Percentiles rank a stretch among this genome's conserved stretches.
These are phyloP conservation scores for Drosophila niveifrons DNA, from an alignment of 2,888 invertebrate genomes.

Conservation along the genomic window DNA sequence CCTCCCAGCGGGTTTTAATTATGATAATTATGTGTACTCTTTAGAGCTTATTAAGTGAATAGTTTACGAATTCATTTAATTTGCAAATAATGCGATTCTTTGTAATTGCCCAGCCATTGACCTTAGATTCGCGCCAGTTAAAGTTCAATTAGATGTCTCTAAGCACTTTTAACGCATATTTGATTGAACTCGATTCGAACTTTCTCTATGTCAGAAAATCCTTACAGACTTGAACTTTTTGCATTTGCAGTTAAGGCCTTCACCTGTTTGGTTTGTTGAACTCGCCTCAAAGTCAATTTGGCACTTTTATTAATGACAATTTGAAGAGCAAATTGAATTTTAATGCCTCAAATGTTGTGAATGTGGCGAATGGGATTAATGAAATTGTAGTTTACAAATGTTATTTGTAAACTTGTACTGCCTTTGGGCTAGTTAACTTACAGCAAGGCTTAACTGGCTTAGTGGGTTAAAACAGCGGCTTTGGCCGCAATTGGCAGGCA, in stretches of 20 bases:
- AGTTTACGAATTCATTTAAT: slow-evolving; percentile 17
- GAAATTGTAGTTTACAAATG: background rate
- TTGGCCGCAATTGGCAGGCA: slow-evolving; percentile 36
- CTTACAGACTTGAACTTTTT: slow-evolving; percentile 20
- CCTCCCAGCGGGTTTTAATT: slow-evolving; percentile 39
- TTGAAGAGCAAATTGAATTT: slow-evolving; percentile 57
- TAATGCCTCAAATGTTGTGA: slow-evolving; percentile 35
- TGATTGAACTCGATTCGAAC: slow-evolving; percentile 15
- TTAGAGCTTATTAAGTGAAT: slow-evolving; percentile 26
- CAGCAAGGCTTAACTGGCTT: slow-evolving; percentile 56
- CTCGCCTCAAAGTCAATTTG: slow-evolving; percentile 23
- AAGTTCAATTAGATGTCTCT: slow-evolving; percentile 42
- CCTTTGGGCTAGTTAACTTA: slow-evolving; percentile 27
- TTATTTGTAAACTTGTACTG: background rate
- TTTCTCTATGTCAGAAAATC: slow-evolving; percentile 42
- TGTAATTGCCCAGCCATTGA: slow-evolving; percentile 44
- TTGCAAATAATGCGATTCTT: slow-evolving; percentile 23
- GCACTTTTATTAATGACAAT: slow-evolving; percentile 41
- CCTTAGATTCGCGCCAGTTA: slow-evolving; percentile 35
- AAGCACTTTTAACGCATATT: slow-evolving; percentile 22
- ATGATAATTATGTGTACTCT: slow-evolving; percentile 39
- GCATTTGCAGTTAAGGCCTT: background rate
- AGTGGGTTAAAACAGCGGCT: slow-evolving; percentile 36
- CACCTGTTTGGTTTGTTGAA: slow-evolving; percentile 36
- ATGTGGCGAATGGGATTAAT: slow-evolving; percentile 9